phyloP scores from a whole-genome alignment of 2,797 vertebrate species.

The Anas bahamensis region DNA sequence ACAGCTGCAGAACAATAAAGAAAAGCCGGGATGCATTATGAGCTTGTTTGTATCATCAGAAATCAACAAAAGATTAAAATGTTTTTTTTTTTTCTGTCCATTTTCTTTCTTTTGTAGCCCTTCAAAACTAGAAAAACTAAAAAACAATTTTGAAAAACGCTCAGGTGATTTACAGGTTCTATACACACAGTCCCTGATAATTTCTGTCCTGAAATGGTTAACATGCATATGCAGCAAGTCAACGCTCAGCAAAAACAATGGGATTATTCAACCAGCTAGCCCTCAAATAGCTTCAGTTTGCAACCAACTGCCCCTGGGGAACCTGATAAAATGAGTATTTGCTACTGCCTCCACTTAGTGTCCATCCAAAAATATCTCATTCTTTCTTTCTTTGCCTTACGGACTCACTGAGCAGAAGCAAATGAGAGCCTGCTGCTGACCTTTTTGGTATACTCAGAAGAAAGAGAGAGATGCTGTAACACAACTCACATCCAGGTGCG shows the following conservation, averaged over 20 bases:
- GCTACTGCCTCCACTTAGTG: not conserved
- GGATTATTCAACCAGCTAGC: not conserved
- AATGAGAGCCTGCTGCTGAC: not conserved
- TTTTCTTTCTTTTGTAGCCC: not conserved
- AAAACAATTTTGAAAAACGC: not conserved
- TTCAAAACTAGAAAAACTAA: not conserved
- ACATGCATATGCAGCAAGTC: not conserved
- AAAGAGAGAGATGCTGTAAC: not conserved
- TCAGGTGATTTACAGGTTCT: not conserved
- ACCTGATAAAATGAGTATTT: not conserved
- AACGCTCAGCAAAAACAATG: not conserved
- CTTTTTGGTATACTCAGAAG: accelerated
- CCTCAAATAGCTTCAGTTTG: not conserved
- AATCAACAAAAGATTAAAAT: not conserved
- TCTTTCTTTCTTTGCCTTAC: too few relatives aligned
- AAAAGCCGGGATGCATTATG: not conserved
- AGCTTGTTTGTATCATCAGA: not conserved
- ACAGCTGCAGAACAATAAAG: not conserved
- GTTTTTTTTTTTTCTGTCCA: not conserved
- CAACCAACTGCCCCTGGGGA: not conserved
- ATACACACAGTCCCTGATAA: not conserved
- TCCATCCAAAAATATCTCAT: not conserved
- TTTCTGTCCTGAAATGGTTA: not conserved
- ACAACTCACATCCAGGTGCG: not conserved
- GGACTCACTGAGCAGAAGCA: not conserved